phyloP scores from a whole-genome alignment of 1,140 invertebrate species.

The Neotoxoptera formosana region DNA sequence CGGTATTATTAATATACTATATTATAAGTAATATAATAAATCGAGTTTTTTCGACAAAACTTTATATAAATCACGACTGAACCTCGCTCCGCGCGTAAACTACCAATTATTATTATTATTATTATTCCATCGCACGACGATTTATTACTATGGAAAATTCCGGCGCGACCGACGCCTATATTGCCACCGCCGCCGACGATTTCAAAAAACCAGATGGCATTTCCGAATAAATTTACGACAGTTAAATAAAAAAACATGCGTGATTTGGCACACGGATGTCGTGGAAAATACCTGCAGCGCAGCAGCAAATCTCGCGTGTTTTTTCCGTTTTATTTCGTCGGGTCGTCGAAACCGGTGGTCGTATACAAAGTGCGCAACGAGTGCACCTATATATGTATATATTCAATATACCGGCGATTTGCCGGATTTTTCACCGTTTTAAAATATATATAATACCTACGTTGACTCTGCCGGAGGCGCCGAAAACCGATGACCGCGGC shows the following conservation, averaged over 20 bases:
- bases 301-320: background rate
- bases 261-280: conserved; percentile 7
- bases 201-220: conserved; percentile 1
- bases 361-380: background rate
- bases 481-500: background rate
- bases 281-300: background rate
- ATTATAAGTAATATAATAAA: background rate
- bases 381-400: background rate
- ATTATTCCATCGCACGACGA: background rate
- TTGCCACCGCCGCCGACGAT: background rate
- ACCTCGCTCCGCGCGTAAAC: background rate
- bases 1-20: too few relatives aligned
- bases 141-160: conserved; percentile 10
- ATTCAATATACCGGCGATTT: background rate
- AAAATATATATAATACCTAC: too few relatives aligned
- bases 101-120: conserved; percentile 1
- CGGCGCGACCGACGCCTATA: background rate
- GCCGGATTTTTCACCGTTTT: background rate
- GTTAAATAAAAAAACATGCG: background rate
- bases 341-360: background rate
- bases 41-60: background rate
- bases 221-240: background rate
- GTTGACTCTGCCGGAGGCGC: background rate
- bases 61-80: background rate
- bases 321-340: background rate